These are phyloP conservation scores for Metopolophium dirhodum DNA, from an alignment of 1,140 invertebrate genomes.

Conservation along the genomic window DNA sequence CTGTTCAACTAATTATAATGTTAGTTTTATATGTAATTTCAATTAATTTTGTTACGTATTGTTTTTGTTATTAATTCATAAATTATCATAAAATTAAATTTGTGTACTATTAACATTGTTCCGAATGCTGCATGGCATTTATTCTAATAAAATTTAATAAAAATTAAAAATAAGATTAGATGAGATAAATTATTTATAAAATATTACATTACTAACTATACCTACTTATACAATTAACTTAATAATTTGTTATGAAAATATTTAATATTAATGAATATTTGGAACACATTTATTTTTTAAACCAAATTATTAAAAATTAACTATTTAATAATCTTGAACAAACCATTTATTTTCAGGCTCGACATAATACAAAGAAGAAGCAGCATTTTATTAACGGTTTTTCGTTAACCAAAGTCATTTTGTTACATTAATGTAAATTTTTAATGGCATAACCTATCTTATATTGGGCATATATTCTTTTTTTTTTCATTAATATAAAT, in stretches of 20 bases:
- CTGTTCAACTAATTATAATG: too few species aligned
- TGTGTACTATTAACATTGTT: too few species aligned
- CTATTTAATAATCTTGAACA: neutral
- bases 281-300: neutral
- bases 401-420: constrained; percentile 49
- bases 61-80: too few species aligned
- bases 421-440: neutral
- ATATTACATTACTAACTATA: neutral
- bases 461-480: constrained; percentile 30
- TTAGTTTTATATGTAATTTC: too few species aligned
- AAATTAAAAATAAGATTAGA: neutral
- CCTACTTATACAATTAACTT: neutral
- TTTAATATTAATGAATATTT: neutral
- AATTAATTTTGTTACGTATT: too few species aligned
- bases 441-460: constrained; percentile 23
- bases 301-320: neutral
- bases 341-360: constrained; percentile 13
- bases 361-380: constrained; percentile 27
- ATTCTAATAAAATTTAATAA: neutral
- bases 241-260: neutral
- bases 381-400: neutral
- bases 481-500: constrained; percentile 37
- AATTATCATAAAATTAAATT: too few species aligned
- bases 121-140: too few species aligned
- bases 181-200: neutral